Base-by-base conservation (phyloP, 2,113 vertebrate species). In the Eublepharis macularius region DNA sequence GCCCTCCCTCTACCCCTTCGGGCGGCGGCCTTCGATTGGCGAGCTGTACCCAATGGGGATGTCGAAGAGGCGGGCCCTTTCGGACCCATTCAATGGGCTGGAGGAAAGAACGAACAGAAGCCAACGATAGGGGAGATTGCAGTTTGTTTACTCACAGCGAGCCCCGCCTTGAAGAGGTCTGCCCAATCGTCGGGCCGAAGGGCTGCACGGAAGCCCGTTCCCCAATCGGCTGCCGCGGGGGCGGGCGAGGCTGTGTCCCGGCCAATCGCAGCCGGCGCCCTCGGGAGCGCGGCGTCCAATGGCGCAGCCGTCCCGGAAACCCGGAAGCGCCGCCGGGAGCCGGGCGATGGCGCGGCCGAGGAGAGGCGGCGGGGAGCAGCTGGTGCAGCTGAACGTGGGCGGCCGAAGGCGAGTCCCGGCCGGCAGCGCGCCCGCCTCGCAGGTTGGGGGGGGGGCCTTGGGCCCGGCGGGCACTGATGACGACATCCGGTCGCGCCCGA, bases 301-400 rank as follows among this genome's bases (percentile, higher is more conserved):
- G 51, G 51, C 51, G 45, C 6, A 6, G 45, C 45, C 45, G 10
- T 5, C 49, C 2, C 17, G 4, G 5, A 24, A 17, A 26, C 92
- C 90, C 92, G 94, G 92, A 94, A 94, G 92, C 72, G 43, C 54
- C 41, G 92, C 78, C 34, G 57, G 29, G 0, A 34, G 84, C 81
- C 24, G 16, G 80, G 69, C 17, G 69, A 78, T 13, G 87, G 92
- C 19, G 81, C 80, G 78, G 2, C 21, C n/a, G 89, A 81, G 82
- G 76, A 93, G 86, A 2, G 43, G 88, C 90, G 6, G 60, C 87
- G 69, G 86, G 73, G 93, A 88, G 26, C 94, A 95, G 63, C 94
- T 96, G 39, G 95, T 96, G 45, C 94, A 94, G 79, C 87, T 96
- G 69, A 96, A 96, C 49, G 96, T 96, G 60, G 96, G 96, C 70